A percentile compares a stretch with the other conserved stretches of the same genome.
phyloP scores from a whole-genome alignment of 2,888 invertebrate genomes.

The Eupeodes latifasciatus region DNA sequence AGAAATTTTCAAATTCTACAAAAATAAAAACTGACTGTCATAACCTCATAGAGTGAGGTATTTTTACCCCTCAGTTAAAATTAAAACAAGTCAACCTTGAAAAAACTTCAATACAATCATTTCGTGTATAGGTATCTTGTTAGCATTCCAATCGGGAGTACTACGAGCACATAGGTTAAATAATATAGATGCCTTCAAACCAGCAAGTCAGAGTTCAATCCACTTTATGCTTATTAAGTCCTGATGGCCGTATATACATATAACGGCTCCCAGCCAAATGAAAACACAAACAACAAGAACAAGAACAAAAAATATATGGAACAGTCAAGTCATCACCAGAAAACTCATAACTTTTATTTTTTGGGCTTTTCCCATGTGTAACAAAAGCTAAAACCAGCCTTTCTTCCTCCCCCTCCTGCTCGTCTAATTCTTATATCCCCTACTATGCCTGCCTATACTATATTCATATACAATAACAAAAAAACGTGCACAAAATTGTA shows the following conservation, averaged over 20 bases:
- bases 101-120: neutral
- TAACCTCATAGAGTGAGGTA: too few relatives aligned
- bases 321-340: conserved; percentile 20
- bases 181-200: neutral
- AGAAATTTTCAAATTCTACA: too few relatives aligned
- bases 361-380: conserved; percentile 12
- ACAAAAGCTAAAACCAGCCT: conserved; percentile 5
- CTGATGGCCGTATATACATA: neutral
- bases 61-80: neutral
- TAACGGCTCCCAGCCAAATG: neutral
- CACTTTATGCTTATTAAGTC: conserved; percentile 35
- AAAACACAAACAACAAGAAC: neutral
- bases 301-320: neutral
- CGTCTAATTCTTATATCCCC: too few relatives aligned
- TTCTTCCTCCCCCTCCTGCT: neutral
- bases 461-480: conserved; percentile 1
- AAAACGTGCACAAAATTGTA: conserved; percentile 56
- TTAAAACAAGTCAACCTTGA: neutral
- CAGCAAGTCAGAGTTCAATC: conserved; percentile 10
- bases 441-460: neutral
- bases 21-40: too few relatives aligned
- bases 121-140: neutral
- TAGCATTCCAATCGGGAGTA: conserved; percentile 11
- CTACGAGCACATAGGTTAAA: neutral
- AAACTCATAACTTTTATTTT: conserved; percentile 28